Conservation (phyloP, 2,797 vertebrate genomes). For the Poeciliopsis infans region DNA sequence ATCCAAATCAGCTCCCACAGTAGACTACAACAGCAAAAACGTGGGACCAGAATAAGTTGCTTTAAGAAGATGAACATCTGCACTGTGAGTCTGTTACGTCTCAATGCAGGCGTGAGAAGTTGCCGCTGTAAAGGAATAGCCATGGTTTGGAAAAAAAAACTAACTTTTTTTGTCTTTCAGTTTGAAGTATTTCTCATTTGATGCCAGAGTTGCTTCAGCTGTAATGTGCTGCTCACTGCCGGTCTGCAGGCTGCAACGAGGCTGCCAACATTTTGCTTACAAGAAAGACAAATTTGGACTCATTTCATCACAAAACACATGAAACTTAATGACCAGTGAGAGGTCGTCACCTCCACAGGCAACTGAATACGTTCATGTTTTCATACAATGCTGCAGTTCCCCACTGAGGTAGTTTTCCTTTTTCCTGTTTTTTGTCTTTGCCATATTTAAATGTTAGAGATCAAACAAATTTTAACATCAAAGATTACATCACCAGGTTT, state of each 20-base stretch:
- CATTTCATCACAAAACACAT: not conserved
- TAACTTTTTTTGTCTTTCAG: not conserved
- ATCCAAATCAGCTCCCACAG: slow-evolving; percentile 64
- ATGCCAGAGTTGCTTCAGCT: not conserved
- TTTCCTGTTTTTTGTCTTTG: not conserved
- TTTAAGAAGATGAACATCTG: slow-evolving; percentile 87
- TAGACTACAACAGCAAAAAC: slow-evolving; percentile 58
- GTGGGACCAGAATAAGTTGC: slow-evolving; percentile 70
- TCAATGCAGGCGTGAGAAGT: not conserved
- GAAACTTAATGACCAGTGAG: not conserved
- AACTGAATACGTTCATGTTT: not conserved
- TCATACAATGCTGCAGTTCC: not conserved
- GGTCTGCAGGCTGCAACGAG: not conserved
- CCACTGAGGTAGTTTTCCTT: not conserved
- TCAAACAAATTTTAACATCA: not conserved
- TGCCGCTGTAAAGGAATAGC: not conserved
- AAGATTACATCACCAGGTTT: not conserved
- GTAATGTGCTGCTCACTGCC: not conserved
- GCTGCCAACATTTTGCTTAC: not conserved
- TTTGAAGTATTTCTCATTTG: not conserved
- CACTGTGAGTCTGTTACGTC: slow-evolving; percentile 71
- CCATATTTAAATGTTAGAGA: not conserved
- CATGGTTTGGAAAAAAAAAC: not conserved
- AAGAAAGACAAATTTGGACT: not conserved
- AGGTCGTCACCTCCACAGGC: not conserved